Evolutionary conservation across 1,140 invertebrate genomes (phyloP), one percentile per base, ranked within the genome.

Genomic region (Phymastichus coffea): DNA sequence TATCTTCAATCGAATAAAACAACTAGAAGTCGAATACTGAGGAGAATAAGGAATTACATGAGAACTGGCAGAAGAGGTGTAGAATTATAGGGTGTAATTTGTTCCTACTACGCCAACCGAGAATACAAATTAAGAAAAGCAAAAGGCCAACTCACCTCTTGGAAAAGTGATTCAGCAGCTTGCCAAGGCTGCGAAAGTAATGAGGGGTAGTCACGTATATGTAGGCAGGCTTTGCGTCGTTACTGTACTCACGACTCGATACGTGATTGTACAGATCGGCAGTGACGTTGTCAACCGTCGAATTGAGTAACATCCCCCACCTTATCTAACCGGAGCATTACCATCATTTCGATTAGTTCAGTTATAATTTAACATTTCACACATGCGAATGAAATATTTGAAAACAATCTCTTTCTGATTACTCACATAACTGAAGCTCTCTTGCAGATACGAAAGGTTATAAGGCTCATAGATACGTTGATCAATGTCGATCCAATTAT

Each of bases 371-470:
- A 3, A 1, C n/a, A n/a, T n/a, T n/a, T n/a, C n/a, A n/a, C n/a
- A n/a, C n/a, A n/a, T n/a, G n/a, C n/a, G n/a, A 1, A 51, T n/a
- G 17, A 23, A 44, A 20, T 8, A 30, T 30, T n/a, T n/a, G n/a
- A n/a, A n/a, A n/a, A n/a, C n/a, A n/a, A n/a, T n/a, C n/a, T n/a
- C n/a, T n/a, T n/a, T n/a, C n/a, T n/a, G n/a, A n/a, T n/a, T 4
- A 76, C 75, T 71, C 69, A 78, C 76, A 71, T 76, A 78, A 70
- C 65, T 68, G 54, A 75, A 78, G 48, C 60, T 72, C 35, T 77
- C 70, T 58, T 78, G 76, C 10, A 78, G 69, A 56, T 75, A 65
- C 46, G 73, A 68, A 44, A 77, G 61, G 59, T 78, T 78, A 58
- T 73, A 76, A 28, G 68, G 70, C 28, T 77, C 66, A 61, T 73